Percentiles rank a stretch among this genome's conserved stretches.
Conservation (phyloP, 2,888 invertebrate genomes). For the Drosophila paramelanica region DNA sequence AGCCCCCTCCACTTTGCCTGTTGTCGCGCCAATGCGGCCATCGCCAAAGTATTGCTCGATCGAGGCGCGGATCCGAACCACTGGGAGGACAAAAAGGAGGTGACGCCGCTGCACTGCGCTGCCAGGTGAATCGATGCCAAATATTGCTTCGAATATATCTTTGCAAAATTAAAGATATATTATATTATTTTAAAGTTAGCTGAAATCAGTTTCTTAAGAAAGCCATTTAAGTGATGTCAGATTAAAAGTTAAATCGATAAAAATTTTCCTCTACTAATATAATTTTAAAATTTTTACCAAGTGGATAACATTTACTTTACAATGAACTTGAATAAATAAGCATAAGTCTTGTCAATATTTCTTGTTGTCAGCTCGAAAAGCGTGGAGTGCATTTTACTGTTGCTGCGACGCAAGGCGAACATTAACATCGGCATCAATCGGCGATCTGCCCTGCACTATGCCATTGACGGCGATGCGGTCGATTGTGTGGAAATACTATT, state of each 20-base stretch:
- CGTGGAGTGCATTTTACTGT: conserved; percentile 85
- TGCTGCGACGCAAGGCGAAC: conserved; percentile 91
- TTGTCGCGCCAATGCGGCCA: conserved; percentile 90
- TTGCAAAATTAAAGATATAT: too few relatives aligned
- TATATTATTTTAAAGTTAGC: too few relatives aligned
- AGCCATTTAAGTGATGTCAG: too few relatives aligned
- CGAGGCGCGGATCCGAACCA: conserved; percentile 89
- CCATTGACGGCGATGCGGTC: conserved; percentile 90
- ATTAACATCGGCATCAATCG: conserved; percentile 90
- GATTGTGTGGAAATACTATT: conserved; percentile 91
- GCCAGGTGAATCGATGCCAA: conserved; percentile 86
- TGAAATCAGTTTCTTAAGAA: too few relatives aligned
- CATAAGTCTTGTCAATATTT: too few relatives aligned
- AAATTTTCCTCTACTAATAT: too few relatives aligned
- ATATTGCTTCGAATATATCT: background rate
- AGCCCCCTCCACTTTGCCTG: conserved; percentile 92
- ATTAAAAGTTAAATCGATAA: too few relatives aligned
- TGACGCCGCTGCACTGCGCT: conserved; percentile 92
- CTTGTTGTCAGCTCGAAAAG: too few relatives aligned
- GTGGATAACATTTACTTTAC: too few relatives aligned
- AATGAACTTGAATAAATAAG: too few relatives aligned
- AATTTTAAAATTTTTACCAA: too few relatives aligned
- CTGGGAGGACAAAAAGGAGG: conserved; percentile 90
- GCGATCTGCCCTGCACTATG: conserved; percentile 93
- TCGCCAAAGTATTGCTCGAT: conserved; percentile 89